A percentile compares a stretch with the other conserved stretches of the same genome.
phyloP scores from a whole-genome alignment of 2,113 vertebrate genomes.

The Vulpes vulpes region DNA sequence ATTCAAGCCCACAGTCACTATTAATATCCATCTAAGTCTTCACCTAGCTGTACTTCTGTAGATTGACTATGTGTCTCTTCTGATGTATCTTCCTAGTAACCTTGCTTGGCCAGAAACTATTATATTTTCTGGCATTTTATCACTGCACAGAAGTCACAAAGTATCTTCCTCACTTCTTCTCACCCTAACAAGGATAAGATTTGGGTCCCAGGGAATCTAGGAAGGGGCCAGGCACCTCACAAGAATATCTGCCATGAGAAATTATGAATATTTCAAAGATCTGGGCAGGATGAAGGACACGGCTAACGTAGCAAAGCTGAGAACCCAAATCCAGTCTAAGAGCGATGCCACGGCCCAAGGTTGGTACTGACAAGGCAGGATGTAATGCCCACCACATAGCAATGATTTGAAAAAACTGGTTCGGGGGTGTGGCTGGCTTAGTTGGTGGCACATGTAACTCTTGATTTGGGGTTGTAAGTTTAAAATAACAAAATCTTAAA shows the following conservation, averaged over 20 bases:
- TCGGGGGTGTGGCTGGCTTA: background rate
- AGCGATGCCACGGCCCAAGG: background rate
- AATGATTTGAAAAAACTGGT: background rate
- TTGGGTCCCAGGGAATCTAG: background rate
- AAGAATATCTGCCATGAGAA: background rate
- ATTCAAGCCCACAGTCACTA: slow-evolving; percentile 54
- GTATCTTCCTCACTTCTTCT: background rate
- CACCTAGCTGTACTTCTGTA: background rate
- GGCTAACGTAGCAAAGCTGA: background rate
- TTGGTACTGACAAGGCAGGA: background rate
- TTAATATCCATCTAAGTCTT: slow-evolving; percentile 52
- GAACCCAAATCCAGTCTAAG: background rate
- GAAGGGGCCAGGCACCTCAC: background rate
- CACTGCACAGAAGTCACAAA: slow-evolving; percentile 18
- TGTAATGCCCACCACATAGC: accelerated
- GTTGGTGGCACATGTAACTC: background rate
- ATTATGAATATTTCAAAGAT: background rate
- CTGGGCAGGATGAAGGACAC: background rate
- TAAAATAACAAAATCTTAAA: background rate
- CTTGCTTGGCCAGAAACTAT: slow-evolving; percentile 6
- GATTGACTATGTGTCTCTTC: slow-evolving; percentile 70
- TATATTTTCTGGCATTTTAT: slow-evolving; percentile 56
- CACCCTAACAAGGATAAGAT: background rate
- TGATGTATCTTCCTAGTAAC: slow-evolving; percentile 54
- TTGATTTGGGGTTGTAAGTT: background rate